phyloP scores from a whole-genome alignment of 2,888 invertebrate species.

The Cremastinae sp. region DNA sequence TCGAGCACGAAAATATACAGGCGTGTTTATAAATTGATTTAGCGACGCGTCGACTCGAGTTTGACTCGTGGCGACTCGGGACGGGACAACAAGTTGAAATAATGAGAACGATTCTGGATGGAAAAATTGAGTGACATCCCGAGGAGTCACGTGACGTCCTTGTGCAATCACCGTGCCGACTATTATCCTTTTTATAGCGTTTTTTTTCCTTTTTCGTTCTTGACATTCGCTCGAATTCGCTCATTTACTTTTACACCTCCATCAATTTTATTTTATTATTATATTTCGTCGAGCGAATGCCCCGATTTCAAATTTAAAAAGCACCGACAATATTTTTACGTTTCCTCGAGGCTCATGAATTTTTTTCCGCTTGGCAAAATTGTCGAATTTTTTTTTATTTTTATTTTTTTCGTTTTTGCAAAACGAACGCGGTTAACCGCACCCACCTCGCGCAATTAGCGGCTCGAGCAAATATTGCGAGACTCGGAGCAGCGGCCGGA shows the following conservation, averaged over 20 bases:
- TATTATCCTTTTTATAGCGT: conserved; percentile 21
- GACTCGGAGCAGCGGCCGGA: too few relatives aligned
- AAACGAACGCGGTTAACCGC: conserved; percentile 47
- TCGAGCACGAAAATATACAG: background rate
- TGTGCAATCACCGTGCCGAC: conserved; percentile 36
- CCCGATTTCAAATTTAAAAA: too few relatives aligned
- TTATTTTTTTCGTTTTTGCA: too few relatives aligned
- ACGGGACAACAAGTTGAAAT: conserved; percentile 35
- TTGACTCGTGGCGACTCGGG: conserved; percentile 9
- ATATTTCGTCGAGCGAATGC: too few relatives aligned
- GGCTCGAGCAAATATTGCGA: conserved; percentile 43
- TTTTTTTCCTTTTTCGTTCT: background rate
- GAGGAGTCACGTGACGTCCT: conserved; percentile 30
- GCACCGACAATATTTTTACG: too few relatives aligned
- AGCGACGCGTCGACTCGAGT: background rate
- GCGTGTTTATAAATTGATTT: background rate
- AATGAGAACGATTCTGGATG: conserved; percentile 37
- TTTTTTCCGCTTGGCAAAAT: too few relatives aligned
- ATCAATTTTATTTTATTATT: too few relatives aligned
- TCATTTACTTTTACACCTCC: background rate
- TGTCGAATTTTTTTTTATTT: too few relatives aligned
- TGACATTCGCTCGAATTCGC: background rate
- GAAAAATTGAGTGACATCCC: conserved; percentile 42
- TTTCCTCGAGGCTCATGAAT: too few relatives aligned
- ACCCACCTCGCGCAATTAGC: conserved; percentile 52